phyloP scores from a whole-genome alignment of 2,113 vertebrate genomes.

The Channa argus region DNA sequence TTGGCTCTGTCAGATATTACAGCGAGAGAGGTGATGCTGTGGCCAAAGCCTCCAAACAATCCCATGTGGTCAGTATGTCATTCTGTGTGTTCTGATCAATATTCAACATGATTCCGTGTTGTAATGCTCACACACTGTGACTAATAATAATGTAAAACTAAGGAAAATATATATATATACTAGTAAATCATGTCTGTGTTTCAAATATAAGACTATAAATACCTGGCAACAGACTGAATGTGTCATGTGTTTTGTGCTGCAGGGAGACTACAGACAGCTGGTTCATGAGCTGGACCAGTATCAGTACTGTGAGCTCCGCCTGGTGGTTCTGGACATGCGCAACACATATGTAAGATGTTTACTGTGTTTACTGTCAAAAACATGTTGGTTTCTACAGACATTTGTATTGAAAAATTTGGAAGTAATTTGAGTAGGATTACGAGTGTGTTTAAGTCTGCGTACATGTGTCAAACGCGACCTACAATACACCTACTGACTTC shows the following conservation, averaged over 20 bases:
- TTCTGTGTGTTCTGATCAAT: neutral
- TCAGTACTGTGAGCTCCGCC: conserved; percentile 88
- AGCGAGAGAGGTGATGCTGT: conserved; percentile 91
- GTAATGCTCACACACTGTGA: too few relatives aligned
- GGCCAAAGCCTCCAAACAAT: conserved; percentile 88
- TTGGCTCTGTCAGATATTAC: conserved; percentile 84
- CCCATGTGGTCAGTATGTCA: conserved; percentile 89
- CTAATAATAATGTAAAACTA: too few relatives aligned
- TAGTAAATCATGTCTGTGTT: neutral
- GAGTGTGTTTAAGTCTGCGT: too few relatives aligned
- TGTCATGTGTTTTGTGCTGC: conserved; percentile 12
- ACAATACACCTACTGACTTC: conserved; percentile 9
- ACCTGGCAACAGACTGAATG: neutral
- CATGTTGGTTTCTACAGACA: neutral
- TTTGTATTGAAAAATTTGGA: neutral
- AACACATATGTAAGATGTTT: conserved; percentile 87
- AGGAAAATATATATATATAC: too few relatives aligned
- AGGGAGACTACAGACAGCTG: conserved; percentile 92
- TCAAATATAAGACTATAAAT: neutral
- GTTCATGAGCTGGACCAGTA: conserved; percentile 91
- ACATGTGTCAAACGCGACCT: neutral
- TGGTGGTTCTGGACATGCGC: conserved; percentile 88
- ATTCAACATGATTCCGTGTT: neutral
- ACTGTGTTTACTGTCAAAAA: neutral
- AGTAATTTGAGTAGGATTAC: neutral